phyloP scores from a whole-genome alignment of 2,113 vertebrate species.

The Erythrocercus mccallii region DNA sequence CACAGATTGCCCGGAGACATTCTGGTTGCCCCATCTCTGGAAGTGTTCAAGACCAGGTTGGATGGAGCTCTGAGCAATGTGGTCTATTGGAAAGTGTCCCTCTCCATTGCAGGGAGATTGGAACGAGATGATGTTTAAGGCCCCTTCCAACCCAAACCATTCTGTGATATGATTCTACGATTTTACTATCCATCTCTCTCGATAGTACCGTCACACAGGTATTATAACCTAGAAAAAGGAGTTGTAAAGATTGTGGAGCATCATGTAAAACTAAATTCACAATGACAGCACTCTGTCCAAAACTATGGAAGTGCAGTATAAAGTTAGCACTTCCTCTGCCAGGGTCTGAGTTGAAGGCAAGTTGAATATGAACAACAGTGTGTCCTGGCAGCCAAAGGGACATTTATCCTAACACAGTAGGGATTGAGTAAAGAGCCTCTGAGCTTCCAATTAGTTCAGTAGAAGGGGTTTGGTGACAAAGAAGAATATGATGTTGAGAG shows the following conservation, averaged over 20 bases:
- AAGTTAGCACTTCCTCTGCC: not conserved
- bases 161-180: not conserved
- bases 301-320: not conserved
- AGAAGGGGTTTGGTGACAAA: not conserved
- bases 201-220: not conserved
- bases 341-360: not conserved
- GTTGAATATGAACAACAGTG: not conserved
- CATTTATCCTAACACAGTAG: not conserved
- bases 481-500: not conserved
- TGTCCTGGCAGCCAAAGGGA: not conserved
- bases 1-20: not conserved
- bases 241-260: not conserved
- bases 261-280: not conserved
- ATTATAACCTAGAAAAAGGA: not conserved
- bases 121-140: rapidly evolving
- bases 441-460: not conserved
- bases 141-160: not conserved
- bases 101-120: not conserved
- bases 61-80: not conserved
- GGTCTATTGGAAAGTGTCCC: not conserved
- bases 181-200: not conserved
- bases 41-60: not conserved
- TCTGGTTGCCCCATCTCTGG: too few relatives aligned
- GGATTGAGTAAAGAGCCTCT: not conserved
- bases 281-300: not conserved